Evolutionary conservation across 2,797 vertebrate genomes (phyloP).

Genomic region (Pangasius sanitwongsei): DNA sequence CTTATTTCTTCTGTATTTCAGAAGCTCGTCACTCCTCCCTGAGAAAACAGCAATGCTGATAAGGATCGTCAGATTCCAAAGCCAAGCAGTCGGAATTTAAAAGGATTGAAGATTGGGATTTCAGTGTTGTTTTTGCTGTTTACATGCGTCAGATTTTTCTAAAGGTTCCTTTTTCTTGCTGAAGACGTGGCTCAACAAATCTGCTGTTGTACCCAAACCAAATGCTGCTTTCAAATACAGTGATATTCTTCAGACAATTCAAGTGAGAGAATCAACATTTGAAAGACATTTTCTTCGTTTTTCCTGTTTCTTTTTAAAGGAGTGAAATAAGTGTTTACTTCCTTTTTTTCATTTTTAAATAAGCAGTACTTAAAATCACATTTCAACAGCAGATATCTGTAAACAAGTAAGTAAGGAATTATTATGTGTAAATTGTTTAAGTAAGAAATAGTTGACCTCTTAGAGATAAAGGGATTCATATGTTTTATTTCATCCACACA

Average conservation of each 20-base stretch:
- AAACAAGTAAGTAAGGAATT: neutral
- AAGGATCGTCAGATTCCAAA: slow-evolving; percentile 23
- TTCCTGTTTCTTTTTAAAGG: neutral
- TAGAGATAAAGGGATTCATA: neutral
- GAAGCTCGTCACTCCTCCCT: slow-evolving; percentile 53
- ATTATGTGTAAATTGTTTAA: neutral
- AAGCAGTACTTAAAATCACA: neutral
- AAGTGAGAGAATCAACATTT: slow-evolving; percentile 22
- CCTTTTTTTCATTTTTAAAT: neutral
- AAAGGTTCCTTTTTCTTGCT: slow-evolving; percentile 5
- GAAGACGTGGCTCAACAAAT: slow-evolving; percentile 32
- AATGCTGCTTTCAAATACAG: slow-evolving; percentile 60
- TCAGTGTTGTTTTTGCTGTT: slow-evolving; percentile 26
- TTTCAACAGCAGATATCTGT: neutral
- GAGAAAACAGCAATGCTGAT: slow-evolving; percentile 14
- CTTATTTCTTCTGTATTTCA: slow-evolving; percentile 67
- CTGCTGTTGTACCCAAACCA: slow-evolving; percentile 12
- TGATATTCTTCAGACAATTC: slow-evolving; percentile 63
- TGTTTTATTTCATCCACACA: slow-evolving; percentile 4
- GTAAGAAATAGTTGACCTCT: neutral
- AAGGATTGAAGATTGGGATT: slow-evolving; percentile 35
- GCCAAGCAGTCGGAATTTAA: slow-evolving; percentile 14
- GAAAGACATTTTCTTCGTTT: slow-evolving; percentile 10
- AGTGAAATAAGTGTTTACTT: neutral
- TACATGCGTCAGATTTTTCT: slow-evolving; percentile 13